Evolutionary conservation across 2,797 vertebrate species (phyloP).

Genomic region (Trachurus trachurus): DNA sequence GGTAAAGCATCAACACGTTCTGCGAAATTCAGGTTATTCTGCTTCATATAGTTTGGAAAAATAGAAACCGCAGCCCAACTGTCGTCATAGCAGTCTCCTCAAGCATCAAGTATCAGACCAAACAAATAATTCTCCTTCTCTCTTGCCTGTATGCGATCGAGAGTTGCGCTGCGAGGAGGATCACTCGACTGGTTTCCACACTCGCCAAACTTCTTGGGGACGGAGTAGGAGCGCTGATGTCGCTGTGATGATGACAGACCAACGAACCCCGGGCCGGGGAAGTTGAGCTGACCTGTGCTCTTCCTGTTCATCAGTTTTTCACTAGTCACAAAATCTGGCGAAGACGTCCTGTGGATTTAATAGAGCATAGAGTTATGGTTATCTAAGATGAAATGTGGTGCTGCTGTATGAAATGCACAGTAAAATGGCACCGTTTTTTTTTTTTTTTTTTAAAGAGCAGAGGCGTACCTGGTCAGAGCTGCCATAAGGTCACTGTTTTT

Average conservation of each 20-base stretch:
- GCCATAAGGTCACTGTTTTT: slow-evolving; percentile 98
- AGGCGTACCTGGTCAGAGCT: slow-evolving; percentile 92
- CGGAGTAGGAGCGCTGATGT: slow-evolving; percentile 98
- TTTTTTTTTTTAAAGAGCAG: not conserved
- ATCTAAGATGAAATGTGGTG: not conserved
- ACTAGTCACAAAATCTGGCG: slow-evolving; percentile 93
- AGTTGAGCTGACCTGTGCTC: slow-evolving; percentile 97
- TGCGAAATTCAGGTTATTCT: not conserved
- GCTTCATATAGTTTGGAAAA: not conserved
- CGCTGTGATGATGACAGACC: slow-evolving; percentile 92
- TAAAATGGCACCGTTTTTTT: not conserved
- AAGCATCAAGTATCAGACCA: not conserved
- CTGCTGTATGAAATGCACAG: not conserved
- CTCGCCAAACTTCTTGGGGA: slow-evolving; percentile 98
- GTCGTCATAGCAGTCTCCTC: not conserved
- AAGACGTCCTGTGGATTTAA: slow-evolving; percentile 89
- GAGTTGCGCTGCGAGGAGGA: slow-evolving; percentile 96
- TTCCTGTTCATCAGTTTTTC: slow-evolving; percentile 95
- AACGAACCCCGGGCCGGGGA: slow-evolving; percentile 86
- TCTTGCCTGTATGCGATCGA: slow-evolving; percentile 94
- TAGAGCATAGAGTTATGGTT: not conserved
- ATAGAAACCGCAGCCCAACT: not conserved
- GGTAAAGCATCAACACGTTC: not conserved
- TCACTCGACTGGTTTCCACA: slow-evolving; percentile 88
- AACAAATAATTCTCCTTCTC: too few species aligned